These are phyloP conservation scores for Perodicticus potto DNA, from an alignment of 2,797 vertebrate genomes.

Conservation along the genomic window DNA sequence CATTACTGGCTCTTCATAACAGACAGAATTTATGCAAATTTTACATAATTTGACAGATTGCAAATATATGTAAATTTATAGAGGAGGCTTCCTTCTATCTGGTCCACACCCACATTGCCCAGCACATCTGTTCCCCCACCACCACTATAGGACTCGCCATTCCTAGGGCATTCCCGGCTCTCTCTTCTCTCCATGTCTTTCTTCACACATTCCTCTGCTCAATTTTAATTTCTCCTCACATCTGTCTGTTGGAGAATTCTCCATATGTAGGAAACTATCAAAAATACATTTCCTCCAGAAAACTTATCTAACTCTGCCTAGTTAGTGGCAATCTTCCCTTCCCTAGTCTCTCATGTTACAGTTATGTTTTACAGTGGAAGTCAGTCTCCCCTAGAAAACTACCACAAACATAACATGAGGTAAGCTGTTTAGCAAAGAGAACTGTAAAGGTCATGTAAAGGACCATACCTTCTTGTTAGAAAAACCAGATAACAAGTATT, in stretches of 20 bases:
- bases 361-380: not conserved
- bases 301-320: not conserved
- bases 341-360: not conserved
- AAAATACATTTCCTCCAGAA: not conserved
- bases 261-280: not conserved
- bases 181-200: not conserved
- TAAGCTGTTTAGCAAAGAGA: not conserved
- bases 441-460: not conserved
- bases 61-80: not conserved
- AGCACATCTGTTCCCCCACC: accelerated
- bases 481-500: not conserved
- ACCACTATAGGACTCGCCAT: not conserved
- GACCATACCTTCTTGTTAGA: not conserved
- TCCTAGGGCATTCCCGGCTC: not conserved
- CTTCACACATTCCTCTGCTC: not conserved
- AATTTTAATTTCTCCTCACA: not conserved
- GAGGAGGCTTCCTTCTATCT: not conserved
- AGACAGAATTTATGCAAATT: not conserved
- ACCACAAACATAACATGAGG: not conserved
- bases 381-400: not conserved
- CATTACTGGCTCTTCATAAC: too few species aligned
- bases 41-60: too few species aligned
- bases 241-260: not conserved
- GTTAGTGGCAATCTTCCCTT: not conserved
- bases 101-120: too few species aligned